Conservation (phyloP, 2,797 vertebrate species). For the Spinus pinus region DNA sequence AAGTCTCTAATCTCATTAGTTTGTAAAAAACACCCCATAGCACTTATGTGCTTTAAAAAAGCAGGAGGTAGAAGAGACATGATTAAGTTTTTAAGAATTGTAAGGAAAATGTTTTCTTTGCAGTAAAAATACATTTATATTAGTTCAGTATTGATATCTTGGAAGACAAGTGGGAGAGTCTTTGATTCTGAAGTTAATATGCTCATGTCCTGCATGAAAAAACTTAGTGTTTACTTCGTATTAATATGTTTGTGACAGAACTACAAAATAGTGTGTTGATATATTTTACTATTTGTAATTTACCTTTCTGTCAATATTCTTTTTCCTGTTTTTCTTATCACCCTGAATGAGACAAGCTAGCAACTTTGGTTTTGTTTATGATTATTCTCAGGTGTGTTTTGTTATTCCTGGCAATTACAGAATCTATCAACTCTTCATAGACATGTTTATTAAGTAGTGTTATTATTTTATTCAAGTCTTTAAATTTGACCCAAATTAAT, state of each 20-base stretch:
- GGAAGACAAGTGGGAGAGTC: background rate
- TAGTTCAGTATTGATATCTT: background rate
- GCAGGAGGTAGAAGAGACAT: background rate
- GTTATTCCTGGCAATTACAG: constrained; percentile 14
- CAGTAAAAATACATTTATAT: background rate
- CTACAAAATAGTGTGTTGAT: background rate
- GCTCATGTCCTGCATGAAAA: background rate
- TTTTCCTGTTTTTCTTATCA: background rate
- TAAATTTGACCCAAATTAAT: constrained; percentile 77
- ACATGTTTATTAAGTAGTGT: constrained; percentile 11
- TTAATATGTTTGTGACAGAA: background rate
- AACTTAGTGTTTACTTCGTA: background rate
- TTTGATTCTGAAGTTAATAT: background rate
- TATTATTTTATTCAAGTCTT: constrained; percentile 68
- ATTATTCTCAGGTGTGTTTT: constrained; percentile 5
- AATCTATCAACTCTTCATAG: constrained; percentile 39
- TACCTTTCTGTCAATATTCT: background rate
- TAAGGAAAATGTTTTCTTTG: constrained; percentile 23
- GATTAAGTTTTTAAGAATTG: constrained; percentile 2
- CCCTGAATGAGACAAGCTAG: background rate
- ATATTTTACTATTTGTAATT: background rate
- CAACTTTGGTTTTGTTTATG: background rate
- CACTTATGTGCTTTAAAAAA: constrained; percentile 17
- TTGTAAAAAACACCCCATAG: background rate
- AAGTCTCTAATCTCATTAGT: constrained; percentile 47